phyloP scores from a whole-genome alignment of 2,113 vertebrate species.

The Progne subis region DNA sequence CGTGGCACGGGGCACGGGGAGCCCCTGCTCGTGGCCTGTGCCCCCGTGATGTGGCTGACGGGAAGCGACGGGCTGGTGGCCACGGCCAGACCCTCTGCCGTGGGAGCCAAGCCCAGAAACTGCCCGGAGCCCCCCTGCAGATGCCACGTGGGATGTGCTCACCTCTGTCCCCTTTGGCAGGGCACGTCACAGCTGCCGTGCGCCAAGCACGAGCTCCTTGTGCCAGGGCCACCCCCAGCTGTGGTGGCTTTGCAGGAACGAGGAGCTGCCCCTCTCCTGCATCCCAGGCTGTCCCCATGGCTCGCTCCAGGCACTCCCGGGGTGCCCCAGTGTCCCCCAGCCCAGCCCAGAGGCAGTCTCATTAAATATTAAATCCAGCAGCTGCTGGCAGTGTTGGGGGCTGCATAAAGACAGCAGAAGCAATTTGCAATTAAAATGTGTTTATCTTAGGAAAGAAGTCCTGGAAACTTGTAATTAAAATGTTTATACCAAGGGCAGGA shows the following conservation, averaged over 20 bases:
- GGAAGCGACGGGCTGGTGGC: fast-evolving
- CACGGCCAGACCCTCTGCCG: fast-evolving
- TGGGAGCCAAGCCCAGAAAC: fast-evolving
- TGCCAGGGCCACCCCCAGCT: not conserved
- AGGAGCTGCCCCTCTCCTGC: not conserved
- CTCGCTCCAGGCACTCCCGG: not conserved
- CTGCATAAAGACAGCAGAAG: slow-evolving; percentile 21
- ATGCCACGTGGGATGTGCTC: fast-evolving
- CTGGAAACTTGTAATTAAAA: slow-evolving; percentile 33
- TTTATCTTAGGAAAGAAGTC: slow-evolving; percentile 45
- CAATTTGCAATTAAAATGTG: slow-evolving; percentile 64
- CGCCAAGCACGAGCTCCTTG: fast-evolving
- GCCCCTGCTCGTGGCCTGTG: fast-evolving
- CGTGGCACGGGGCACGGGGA: fast-evolving
- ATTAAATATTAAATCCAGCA: slow-evolving; percentile 33
- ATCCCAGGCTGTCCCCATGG: fast-evolving
- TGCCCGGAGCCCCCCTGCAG: not conserved
- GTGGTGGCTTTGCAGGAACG: fast-evolving
- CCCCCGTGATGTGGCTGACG: fast-evolving
- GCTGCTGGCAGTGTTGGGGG: slow-evolving; percentile 26
- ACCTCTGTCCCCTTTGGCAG: not conserved
- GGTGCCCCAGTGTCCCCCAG: not conserved
- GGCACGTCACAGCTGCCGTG: fast-evolving
- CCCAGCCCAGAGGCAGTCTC: not conserved
- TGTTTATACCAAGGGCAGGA: slow-evolving; percentile 16